Base-by-base conservation (phyloP, 2,888 invertebrate genomes). In the Diaprepes abbreviatus region DNA sequence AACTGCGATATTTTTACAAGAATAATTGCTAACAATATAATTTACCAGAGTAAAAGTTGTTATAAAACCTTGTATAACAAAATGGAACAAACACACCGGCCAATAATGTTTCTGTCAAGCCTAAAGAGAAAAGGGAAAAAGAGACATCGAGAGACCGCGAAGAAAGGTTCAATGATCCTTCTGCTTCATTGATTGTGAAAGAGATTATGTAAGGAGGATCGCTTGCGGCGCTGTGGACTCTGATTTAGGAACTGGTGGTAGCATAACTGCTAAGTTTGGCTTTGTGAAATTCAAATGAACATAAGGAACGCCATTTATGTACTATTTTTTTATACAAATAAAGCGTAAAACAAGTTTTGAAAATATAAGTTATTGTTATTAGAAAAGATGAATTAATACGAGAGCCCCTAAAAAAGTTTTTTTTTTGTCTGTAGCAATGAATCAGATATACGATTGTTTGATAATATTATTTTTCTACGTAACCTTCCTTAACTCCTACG, bases 111-210 rank as follows among this genome's bases (percentile, higher is more conserved):
- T 50, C 62, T 38, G 62, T 36, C 48, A 50, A 64, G 50, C 17
- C 19, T 24, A 55, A 33, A 64, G 40, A 40, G 31, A 54, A 64
- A 64, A 40, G 40, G 48, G 55, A 31, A 55, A 55, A 64, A 54
- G 55, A 55, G 43, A 64, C 54, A 55, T 58, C 19, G 58, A 48
- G 50, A 60, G 50, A 60, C 60, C 48, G 36, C 48, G 33, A 48
- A 35, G 50, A 57, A 57, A 67, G 35, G 67, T 67, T 67, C 67
- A 67, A 62, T 45, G 67, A 67, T 67, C 67, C 59, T 62, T 67
- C 67, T 50, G 66, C 59, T 60, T 54, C 33, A 63, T 63, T 38
- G 67, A 50, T 67, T 67, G 59, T 67, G 67, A 62, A 62, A 59
- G 59, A 45, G 31, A 36, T 66, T 66, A 66, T 54, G 33, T 59